Base-by-base conservation (phyloP, 2,113 vertebrate species). In the Corythornis madagascariensis region DNA sequence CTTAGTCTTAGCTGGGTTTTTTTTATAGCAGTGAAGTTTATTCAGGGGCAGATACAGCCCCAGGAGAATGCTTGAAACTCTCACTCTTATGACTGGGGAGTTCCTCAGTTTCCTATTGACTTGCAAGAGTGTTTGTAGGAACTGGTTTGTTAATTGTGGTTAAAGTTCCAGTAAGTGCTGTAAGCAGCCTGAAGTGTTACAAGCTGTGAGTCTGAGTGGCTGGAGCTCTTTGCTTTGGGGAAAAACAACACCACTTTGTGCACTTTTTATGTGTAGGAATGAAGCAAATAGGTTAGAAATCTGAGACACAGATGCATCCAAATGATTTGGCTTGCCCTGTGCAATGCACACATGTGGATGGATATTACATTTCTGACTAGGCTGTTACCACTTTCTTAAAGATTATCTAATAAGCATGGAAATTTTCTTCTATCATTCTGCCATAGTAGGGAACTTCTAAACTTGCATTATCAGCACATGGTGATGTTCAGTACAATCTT, bases 201-300 rank as follows among this genome's bases (percentile, higher is more conserved):
- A 31, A 43, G 16, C 64, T 4, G 1, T 47, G 22, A 47, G 19
- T 53, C 38, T 11, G 31, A 42, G 64, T 25, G 48, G 29, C 33
- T 31, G 20, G 48, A 70, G 59, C 13, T 24, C 2, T 31, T 33
- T 57, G 45, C 38, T 53, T 45, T 59, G n/a, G 66, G 66, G 26
- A n/a, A 66, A 48, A 24, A 19, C 0, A 48, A 24, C 8, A 15
- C 21, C 42, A 45, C 43, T 43, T 31, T 0, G 1, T 33, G 10
- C 14, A 4, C 18, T 22, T 28, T 48, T 42, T 70, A 21, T 40
- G 50, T 29, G 17, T 35, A 11, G 6, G 31, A 20, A 38, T 0
- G 0, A 7, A 25, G 16, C 15, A 66, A 2, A 10, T 25, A 26
- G 52, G 6, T 65, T 15, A 55, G 52, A 53, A 59, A 45, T 40